Conservation (phyloP, 2,797 vertebrate species). For the Etheostoma nigrum region DNA sequence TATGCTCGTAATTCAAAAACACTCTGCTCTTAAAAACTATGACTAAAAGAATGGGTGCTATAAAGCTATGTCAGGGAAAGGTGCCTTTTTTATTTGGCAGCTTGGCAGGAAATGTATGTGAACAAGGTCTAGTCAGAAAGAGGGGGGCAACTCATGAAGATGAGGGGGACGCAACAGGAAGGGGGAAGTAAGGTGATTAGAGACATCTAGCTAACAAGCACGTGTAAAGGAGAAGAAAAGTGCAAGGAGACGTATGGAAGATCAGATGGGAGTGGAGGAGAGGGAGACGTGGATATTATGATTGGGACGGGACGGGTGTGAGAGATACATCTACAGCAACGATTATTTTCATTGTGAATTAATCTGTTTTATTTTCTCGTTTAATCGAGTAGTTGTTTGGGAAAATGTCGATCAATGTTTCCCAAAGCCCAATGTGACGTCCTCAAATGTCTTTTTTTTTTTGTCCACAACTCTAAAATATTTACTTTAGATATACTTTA, state of each 20-base stretch:
- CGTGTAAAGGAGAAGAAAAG: neutral
- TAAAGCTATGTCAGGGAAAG: neutral
- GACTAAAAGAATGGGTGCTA: neutral
- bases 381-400: no score
- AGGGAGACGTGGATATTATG: neutral
- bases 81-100: constrained; percentile 1
- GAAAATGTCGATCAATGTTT: no score
- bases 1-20: neutral
- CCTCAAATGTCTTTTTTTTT: no score
- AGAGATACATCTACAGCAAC: neutral
- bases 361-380: no score
- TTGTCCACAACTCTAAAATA: no score
- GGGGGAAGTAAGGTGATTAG: neutral
- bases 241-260: neutral
- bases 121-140: constrained; percentile 3
- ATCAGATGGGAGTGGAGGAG: neutral
- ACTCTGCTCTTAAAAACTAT: neutral
- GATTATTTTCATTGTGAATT: no score
- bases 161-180: neutral
- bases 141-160: neutral
- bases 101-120: constrained; percentile 20
- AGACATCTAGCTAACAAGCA: neutral
- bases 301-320: neutral
- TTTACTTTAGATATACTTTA: no score
- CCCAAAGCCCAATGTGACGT: no score